Evolutionary conservation across 2,888 invertebrate genomes (phyloP).

Genomic region (Eurytoma californica): DNA sequence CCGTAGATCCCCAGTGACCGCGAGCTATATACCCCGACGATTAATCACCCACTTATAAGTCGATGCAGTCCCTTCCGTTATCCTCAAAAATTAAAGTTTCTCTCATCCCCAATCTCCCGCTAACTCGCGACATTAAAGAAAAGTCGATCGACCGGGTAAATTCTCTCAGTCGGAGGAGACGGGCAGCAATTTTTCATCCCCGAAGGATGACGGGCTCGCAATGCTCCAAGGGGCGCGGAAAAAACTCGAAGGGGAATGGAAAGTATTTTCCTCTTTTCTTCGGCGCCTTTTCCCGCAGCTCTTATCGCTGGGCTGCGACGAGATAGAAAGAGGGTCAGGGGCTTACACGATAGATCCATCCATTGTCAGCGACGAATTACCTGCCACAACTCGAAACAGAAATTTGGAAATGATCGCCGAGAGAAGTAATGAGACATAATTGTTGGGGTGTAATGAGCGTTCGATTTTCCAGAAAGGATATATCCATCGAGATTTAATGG

Average conservation of each 20-base stretch:
- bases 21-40: constrained; percentile 27
- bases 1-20: constrained; percentile 7
- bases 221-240: background rate
- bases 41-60: constrained; percentile 39
- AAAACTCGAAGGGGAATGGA: constrained; percentile 47
- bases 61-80: constrained; percentile 52
- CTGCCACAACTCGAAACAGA: constrained; percentile 61
- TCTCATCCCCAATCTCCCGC: constrained; percentile 24
- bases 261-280: constrained; percentile 54
- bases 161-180: constrained; percentile 49
- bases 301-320: constrained; percentile 49
- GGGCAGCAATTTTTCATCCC: constrained; percentile 70
- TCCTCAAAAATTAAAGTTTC: constrained; percentile 59
- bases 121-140: constrained; percentile 62
- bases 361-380: constrained; percentile 64
- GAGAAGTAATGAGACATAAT: background rate
- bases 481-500: too few species aligned
- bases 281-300: constrained; percentile 53
- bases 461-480: too few species aligned
- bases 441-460: too few species aligned
- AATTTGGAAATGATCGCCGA: constrained; percentile 33
- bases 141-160: constrained; percentile 59
- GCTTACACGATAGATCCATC: constrained; percentile 64
- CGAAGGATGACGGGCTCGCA: constrained; percentile 31
- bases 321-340: constrained; percentile 27